Evolutionary conservation across 2,113 vertebrate genomes (phyloP), one percentile per base, ranked within the genome.

Genomic region (Microcebus griseorufus): DNA sequence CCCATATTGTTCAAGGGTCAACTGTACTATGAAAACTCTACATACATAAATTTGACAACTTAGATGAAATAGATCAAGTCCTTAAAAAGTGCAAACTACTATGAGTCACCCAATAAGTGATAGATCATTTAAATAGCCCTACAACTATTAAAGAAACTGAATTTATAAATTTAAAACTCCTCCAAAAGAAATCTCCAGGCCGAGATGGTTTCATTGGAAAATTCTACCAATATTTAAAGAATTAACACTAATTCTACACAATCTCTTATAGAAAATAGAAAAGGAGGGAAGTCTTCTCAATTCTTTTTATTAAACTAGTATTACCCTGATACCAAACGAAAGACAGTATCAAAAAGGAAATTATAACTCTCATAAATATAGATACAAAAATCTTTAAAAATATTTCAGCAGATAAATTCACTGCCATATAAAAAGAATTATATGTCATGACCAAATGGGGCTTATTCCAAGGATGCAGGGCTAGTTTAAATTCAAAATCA

Each of bases 331-430:
- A 51, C 5, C 45, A 90, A 91, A 58, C 42, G 32, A 95, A 97
- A 96, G 64, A 69, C n/a, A 48, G 25, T n/a, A 82, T 17, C 82
- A 88, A 87, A 87, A 73, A 75, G 20, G n/a, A 29, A 89, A 51
- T 1, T 42, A 13, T 78, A 18, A 93, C 11, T 87, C 64, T 94
- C 29, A 64, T 39, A 93, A 87, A 87, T 62, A 87, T 51, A 93
- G 23, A 80, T 37, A 89, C 2, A 37, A 81, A 88, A 95, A 76
- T 58, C 10, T 55, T 94, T 78, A 80, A 80, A 60, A 96, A 37
- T 75, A 90, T 88, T 84, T 96, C 42, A 96, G 48, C 12, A 73
- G 94, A 84, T n/a, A 94, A 93, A 86, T 72, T 89, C 17, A 42
- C 14, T 8, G 65, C 53, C 79, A 88, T 58, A 93, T n/a, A 92